phyloP scores from a whole-genome alignment of 2,113 vertebrate species.

The Hydrochoerus hydrochaeris region DNA sequence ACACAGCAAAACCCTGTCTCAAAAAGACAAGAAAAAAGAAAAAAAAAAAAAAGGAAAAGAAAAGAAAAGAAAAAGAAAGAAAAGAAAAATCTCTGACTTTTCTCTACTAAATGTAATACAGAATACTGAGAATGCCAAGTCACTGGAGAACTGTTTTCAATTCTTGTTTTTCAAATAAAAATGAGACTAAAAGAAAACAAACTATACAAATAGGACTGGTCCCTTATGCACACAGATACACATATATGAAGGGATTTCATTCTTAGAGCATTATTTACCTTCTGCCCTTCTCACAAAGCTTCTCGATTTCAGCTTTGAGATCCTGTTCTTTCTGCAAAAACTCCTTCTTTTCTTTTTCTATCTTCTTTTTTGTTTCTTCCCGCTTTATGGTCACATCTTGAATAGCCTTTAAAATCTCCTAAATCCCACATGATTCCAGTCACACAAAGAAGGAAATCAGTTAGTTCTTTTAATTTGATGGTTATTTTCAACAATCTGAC shows the following conservation, averaged over 20 bases:
- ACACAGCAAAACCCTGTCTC: background rate
- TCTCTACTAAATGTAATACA: background rate
- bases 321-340: constrained; percentile 91
- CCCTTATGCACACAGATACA: background rate
- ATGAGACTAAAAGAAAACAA: constrained; percentile 16
- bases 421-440: background rate
- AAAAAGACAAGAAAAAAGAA: background rate
- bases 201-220: background rate
- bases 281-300: constrained; percentile 88
- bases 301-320: constrained; percentile 89
- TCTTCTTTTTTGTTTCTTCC: constrained; percentile 91
- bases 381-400: constrained; percentile 89
- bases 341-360: constrained; percentile 92
- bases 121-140: constrained; percentile 11
- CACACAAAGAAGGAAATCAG: constrained; percentile 55
- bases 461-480: constrained; percentile 57
- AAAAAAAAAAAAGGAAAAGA: too few species aligned
- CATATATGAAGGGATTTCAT: background rate
- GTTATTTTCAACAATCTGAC: constrained; percentile 47
- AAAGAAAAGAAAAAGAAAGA: too few species aligned
- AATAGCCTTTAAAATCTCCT: constrained; percentile 87
- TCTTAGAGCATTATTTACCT: constrained; percentile 83
- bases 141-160: constrained; percentile 4
- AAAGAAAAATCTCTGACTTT: background rate
- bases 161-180: constrained; percentile 55